phyloP scores from a whole-genome alignment of 64 coral and sea anemone species.

The Trachythela sp. region DNA sequence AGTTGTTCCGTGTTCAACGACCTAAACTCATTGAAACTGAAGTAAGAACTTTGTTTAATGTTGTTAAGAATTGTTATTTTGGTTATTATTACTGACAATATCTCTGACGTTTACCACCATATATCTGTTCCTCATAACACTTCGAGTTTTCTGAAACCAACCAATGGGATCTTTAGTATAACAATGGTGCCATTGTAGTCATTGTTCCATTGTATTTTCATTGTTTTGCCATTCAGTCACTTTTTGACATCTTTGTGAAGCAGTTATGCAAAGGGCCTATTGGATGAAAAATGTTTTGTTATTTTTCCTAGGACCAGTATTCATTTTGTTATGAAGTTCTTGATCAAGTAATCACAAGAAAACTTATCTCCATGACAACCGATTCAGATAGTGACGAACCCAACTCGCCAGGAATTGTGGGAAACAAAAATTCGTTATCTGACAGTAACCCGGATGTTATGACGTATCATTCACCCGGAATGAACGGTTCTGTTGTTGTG shows the following conservation, averaged over 20 bases:
- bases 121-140: no score
- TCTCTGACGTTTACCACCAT: no score
- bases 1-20: background rate
- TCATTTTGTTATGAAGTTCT: background rate
- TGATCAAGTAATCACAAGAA: background rate
- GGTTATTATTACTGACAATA: background rate
- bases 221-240: no score
- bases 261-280: no score
- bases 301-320: background rate
- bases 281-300: background rate
- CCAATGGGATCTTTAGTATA: no score
- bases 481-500: background rate
- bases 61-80: background rate
- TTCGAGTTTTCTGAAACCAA: no score
- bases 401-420: background rate
- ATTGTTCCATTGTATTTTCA: no score
- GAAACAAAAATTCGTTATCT: background rate
- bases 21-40: slow-evolving; percentile 7
- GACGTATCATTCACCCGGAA: background rate
- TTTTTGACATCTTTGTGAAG: no score
- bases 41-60: background rate
- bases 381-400: background rate
- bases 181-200: no score
- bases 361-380: background rate
- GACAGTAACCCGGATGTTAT: background rate